phyloP scores from a whole-genome alignment of 2,888 invertebrate species.

The Lucinisca nassula region DNA sequence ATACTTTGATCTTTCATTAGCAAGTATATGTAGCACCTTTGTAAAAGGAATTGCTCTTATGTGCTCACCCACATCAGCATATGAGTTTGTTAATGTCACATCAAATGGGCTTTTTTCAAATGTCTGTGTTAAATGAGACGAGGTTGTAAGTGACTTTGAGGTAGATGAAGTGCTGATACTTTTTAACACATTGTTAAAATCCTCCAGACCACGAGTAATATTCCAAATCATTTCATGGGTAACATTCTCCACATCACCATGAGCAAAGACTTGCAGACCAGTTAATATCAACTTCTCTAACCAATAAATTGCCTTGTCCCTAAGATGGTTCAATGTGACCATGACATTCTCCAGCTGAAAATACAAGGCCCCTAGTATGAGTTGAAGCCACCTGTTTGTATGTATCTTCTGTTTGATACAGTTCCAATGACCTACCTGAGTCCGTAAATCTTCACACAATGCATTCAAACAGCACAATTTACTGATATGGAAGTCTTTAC shows the following conservation, averaged over 20 bases:
- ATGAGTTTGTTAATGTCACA: slow-evolving; percentile 60
- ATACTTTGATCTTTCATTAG: slow-evolving; percentile 85
- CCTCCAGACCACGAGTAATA: slow-evolving; percentile 86
- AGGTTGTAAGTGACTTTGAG: slow-evolving; percentile 28
- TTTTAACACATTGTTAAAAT: slow-evolving; percentile 85
- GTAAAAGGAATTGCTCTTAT: slow-evolving; percentile 83
- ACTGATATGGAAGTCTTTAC: slow-evolving; percentile 78
- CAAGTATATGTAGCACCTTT: slow-evolving; percentile 83
- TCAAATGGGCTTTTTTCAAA: slow-evolving; percentile 35
- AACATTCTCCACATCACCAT: slow-evolving; percentile 83
- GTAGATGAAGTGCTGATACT: slow-evolving; percentile 66
- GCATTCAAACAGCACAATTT: slow-evolving; percentile 85
- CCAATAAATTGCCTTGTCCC: slow-evolving; percentile 84
- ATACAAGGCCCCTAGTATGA: slow-evolving; percentile 80
- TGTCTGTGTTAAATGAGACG: not conserved
- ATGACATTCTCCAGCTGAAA: slow-evolving; percentile 81
- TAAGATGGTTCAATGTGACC: slow-evolving; percentile 75
- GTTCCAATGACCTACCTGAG: slow-evolving; percentile 86
- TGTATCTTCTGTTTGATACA: slow-evolving; percentile 85
- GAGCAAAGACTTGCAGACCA: slow-evolving; percentile 87
- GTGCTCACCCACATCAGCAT: slow-evolving; percentile 72
- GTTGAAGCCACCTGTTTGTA: slow-evolving; percentile 83
- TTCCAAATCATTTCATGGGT: slow-evolving; percentile 86
- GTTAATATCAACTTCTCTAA: slow-evolving; percentile 84
- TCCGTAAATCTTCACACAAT: slow-evolving; percentile 86